Evolutionary conservation across 1,140 invertebrate species (phyloP).

Genomic region (Calycopis cecrops): DNA sequence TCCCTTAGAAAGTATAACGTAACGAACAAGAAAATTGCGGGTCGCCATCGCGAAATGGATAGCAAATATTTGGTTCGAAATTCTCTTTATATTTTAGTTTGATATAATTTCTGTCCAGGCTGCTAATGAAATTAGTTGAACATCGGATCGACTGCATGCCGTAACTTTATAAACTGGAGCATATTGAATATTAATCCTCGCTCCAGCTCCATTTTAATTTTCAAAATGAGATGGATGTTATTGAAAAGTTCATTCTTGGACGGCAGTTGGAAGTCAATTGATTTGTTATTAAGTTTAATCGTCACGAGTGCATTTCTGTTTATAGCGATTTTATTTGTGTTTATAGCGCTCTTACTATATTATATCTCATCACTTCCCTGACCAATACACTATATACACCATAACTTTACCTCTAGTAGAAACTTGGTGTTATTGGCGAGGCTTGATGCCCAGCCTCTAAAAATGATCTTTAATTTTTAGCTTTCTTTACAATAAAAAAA

Average conservation of each 20-base stretch:
- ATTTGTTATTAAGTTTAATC: neutral
- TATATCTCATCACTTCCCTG: neutral
- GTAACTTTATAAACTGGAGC: conserved; percentile 2
- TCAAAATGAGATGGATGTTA: conserved; percentile 1
- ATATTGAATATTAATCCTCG: conserved; percentile 3
- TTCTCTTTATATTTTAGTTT: conserved; percentile 1
- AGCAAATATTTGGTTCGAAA: neutral
- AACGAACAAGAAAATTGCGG: neutral
- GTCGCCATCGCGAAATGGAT: neutral
- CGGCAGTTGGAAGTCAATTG: neutral
- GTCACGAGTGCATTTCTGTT: neutral
- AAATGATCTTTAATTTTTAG: too few relatives aligned
- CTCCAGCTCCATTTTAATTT: conserved; percentile 5
- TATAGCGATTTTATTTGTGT: neutral
- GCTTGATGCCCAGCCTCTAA: too few relatives aligned
- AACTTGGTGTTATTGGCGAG: too few relatives aligned
- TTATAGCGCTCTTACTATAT: too few relatives aligned
- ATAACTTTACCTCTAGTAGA: too few relatives aligned
- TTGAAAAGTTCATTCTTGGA: neutral
- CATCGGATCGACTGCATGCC: conserved; percentile 6
- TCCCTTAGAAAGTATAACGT: too few relatives aligned
- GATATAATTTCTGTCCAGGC: neutral
- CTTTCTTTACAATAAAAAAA: too few relatives aligned
- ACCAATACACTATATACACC: too few relatives aligned
- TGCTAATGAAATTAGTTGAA: conserved; percentile 3